Evolutionary conservation across 2,113 vertebrate species (phyloP).

Genomic region (Pyrgilauda ruficollis): DNA sequence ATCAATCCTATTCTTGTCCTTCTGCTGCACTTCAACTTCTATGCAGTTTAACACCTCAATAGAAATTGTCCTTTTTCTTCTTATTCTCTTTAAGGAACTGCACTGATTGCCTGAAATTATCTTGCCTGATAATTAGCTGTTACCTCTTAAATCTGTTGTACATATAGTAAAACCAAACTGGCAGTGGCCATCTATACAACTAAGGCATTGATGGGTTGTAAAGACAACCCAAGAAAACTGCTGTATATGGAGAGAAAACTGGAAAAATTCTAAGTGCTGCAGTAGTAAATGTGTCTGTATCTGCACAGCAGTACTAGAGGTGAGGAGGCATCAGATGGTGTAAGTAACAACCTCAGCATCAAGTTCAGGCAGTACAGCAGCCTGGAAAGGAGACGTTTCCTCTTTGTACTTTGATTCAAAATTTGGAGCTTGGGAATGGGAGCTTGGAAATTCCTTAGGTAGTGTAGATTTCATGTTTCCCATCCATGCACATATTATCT

Average conservation of each 20-base stretch:
- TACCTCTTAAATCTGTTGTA: constrained; percentile 1
- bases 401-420: not conserved
- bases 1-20: constrained; percentile 65
- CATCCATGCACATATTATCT: rapidly evolving
- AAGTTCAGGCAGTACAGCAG: not conserved
- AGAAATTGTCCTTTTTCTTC: not conserved
- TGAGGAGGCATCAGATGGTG: not conserved
- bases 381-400: not conserved
- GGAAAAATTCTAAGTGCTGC: not conserved
- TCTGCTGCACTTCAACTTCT: not conserved
- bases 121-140: not conserved
- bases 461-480: not conserved
- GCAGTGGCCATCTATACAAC: not conserved
- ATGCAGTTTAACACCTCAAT: not conserved
- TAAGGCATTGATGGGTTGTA: not conserved
- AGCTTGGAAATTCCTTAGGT: not conserved
- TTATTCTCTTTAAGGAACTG: not conserved
- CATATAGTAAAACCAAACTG: not conserved
- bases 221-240: not conserved
- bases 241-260: not conserved
- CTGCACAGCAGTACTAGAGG: not conserved
- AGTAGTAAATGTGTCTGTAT: not conserved
- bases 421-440: not conserved
- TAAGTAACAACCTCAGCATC: not conserved
- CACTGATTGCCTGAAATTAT: not conserved